These are phyloP conservation scores for Tokudaia tokunoshimensis DNA, from an alignment of 2,797 vertebrate species.

Conservation along the genomic window DNA sequence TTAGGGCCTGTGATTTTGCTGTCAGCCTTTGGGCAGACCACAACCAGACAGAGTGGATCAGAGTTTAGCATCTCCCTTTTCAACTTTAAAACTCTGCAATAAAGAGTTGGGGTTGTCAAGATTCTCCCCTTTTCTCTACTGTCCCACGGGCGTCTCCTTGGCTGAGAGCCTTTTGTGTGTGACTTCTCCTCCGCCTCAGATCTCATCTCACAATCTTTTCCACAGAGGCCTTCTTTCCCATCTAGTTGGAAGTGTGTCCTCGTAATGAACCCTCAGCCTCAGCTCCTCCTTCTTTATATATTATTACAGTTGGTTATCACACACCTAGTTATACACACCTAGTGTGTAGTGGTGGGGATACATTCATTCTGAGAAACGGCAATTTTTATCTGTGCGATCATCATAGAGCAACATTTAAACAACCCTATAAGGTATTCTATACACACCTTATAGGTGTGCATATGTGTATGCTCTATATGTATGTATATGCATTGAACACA, in stretches of 20 bases:
- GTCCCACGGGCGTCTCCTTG: background rate
- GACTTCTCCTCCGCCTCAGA: background rate
- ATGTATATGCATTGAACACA: background rate
- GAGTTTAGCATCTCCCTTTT: background rate
- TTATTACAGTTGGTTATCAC: background rate
- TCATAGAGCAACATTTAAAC: background rate
- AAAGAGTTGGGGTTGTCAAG: background rate
- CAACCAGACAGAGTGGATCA: background rate
- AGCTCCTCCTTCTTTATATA: background rate
- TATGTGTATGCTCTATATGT: background rate
- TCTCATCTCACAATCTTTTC: background rate
- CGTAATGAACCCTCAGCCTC: background rate
- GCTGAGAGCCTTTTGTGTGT: background rate
- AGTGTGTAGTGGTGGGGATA: background rate
- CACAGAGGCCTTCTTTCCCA: background rate
- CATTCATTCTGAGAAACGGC: background rate
- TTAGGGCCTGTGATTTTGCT: background rate
- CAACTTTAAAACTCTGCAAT: background rate
- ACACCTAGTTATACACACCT: background rate
- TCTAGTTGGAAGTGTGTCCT: background rate
- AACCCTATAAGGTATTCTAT: background rate
- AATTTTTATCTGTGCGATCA: background rate
- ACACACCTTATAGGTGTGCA: background rate
- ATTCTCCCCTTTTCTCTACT: background rate
- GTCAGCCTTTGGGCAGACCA: background rate